Evolutionary conservation across 2,888 invertebrate genomes (phyloP), one percentile per base, ranked within the genome.

Genomic region (Pristionchus mayeri): DNA sequence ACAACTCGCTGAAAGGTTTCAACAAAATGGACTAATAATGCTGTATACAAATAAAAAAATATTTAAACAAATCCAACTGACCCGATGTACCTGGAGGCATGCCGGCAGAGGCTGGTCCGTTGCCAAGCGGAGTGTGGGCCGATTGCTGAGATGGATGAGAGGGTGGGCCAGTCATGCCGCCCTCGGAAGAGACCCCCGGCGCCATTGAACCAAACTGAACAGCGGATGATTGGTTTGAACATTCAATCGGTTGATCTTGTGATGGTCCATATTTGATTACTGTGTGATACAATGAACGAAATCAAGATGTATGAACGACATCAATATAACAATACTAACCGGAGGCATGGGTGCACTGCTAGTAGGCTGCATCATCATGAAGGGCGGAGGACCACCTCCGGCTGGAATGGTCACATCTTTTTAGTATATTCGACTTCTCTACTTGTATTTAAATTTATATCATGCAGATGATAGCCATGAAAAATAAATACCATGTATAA

Each of bases 291-390:
- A 44, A 44, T 6, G 13, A 44, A 44, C 44, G 44, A 6, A 44
- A 9, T 44, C 44, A 9, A 44, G 13, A 44, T 44, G 44, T 13
- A 44, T 13, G 13, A 9, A 9, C 44, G 6, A 44, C 13, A 13
- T 44, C 44, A 13, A 44, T 9, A 9, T 13, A 44, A 44, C 44
- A 6, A 44, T 44, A 44, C 6, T 44, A 44, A 44, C 6, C 44
- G 13, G 54, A 57, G 11, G 84, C 71, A 84, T 71, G 30, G 50
- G 34, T 13, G 34, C 37, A n/a, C 60, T 40, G 44, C 84, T 84
- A 2, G 71, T 54, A 1, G 84, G 71, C 84, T 44, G 44, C 44
- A 84, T 84, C 84, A 84, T 84, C 84, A 75, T 75, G 54, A 63
- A 84, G 37, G 52, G 63, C n/a, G 82, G 82, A 63, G 82, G 82